Evolutionary conservation across 2,888 invertebrate genomes (phyloP).

Genomic region (Laspeyria flexula): DNA sequence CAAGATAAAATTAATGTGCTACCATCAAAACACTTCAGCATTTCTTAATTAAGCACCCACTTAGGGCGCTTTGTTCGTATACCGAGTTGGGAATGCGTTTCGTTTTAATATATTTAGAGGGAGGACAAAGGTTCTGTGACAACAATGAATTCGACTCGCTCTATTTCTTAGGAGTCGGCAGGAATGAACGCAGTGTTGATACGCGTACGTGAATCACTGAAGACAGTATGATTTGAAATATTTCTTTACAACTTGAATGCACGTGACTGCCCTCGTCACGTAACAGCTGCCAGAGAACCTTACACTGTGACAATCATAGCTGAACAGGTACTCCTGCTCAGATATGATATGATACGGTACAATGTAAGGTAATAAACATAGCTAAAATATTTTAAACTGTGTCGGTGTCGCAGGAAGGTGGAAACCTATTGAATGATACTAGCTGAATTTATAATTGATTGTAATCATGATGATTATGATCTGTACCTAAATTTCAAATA

Average conservation of each 20-base stretch:
- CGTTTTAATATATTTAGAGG: slow-evolving; percentile 42
- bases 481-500: too few species aligned
- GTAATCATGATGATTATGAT: too few species aligned
- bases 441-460: too few species aligned
- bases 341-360: too few species aligned
- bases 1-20: slow-evolving; percentile 78
- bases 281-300: not conserved
- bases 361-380: too few species aligned
- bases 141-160: slow-evolving; percentile 11
- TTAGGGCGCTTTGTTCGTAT: slow-evolving; percentile 63
- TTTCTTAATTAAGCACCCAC: slow-evolving; percentile 73
- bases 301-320: not conserved
- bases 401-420: too few species aligned
- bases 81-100: slow-evolving; percentile 43
- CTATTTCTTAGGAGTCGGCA: slow-evolving; percentile 6
- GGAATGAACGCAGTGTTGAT: not conserved
- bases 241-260: not conserved
- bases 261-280: slow-evolving; percentile 1
- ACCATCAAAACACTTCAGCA: slow-evolving; percentile 76
- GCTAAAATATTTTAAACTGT: too few species aligned
- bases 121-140: slow-evolving; percentile 24
- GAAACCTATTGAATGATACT: too few species aligned
- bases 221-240: not conserved
- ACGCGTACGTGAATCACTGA: not conserved
- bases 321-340: not conserved